A percentile compares a stretch with the other conserved stretches of the same genome.
These are phyloP conservation scores for Microcebus ravelobensis DNA, from an alignment of 2,113 vertebrate genomes.

Conservation along the genomic window DNA sequence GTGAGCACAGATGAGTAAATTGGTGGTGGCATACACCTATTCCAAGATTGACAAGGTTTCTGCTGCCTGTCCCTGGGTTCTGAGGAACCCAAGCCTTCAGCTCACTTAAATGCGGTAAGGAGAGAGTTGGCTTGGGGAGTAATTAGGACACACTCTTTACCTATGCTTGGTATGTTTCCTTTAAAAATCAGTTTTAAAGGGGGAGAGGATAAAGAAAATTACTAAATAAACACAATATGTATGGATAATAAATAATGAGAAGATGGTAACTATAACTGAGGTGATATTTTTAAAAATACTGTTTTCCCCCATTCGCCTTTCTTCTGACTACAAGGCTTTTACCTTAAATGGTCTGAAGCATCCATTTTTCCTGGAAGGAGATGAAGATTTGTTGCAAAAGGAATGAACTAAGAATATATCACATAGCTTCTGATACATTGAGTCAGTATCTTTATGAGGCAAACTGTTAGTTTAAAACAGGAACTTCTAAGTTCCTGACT, in stretches of 20 bases:
- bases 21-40: not conserved
- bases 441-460: not conserved
- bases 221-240: not conserved
- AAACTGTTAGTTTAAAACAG: not conserved
- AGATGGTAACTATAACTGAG: not conserved
- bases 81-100: not conserved
- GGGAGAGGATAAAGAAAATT: not conserved
- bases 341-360: not conserved
- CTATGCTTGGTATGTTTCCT: not conserved
- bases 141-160: not conserved
- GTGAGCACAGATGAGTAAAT: not conserved
- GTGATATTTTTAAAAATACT: not conserved
- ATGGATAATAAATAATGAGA: not conserved
- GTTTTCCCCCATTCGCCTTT: not conserved
- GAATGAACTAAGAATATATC: not conserved
- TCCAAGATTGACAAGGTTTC: not conserved
- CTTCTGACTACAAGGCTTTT: not conserved
- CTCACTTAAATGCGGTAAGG: not conserved
- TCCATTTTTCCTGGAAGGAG: not conserved
- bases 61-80: not conserved
- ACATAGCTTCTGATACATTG: not conserved
- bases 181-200: slow-evolving; percentile 1
- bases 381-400: not conserved
- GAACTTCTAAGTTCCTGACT: not conserved
- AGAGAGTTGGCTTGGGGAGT: not conserved